Evolutionary conservation across 23 tunicate genomes (phyloP).

Genomic region (Trididemnum clinides): DNA sequence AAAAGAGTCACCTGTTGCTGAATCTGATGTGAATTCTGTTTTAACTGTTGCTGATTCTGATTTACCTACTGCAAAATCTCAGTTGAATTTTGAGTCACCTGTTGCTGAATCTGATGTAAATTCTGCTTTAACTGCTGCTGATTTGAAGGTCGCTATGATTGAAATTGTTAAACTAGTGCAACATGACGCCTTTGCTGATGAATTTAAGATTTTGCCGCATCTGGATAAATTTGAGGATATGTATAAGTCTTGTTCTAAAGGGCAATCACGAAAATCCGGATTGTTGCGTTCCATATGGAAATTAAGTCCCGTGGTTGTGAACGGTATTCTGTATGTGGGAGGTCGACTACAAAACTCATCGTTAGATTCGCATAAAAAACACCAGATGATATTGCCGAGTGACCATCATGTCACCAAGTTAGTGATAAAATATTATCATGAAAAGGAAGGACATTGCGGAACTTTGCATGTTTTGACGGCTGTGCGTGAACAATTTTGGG

Average conservation of each 20-base stretch:
- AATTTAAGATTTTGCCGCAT: neutral
- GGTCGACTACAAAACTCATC: slow-evolving; percentile 6
- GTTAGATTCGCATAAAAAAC: neutral
- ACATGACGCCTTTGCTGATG: neutral
- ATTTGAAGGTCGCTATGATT: neutral
- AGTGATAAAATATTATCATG: neutral
- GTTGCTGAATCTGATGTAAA: neutral
- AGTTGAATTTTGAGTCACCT: too few species aligned
- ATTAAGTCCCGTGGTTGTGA: neutral
- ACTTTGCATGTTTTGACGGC: slow-evolving; percentile 33
- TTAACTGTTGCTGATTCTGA: too few species aligned
- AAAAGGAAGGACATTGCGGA: slow-evolving; percentile 27
- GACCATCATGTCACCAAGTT: neutral
- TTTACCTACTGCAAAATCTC: too few species aligned
- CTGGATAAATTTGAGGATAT: neutral
- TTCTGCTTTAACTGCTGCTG: neutral
- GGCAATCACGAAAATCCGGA: neutral
- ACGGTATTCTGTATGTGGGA: slow-evolving; percentile 23
- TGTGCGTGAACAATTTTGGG: slow-evolving; percentile 13
- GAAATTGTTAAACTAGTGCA: slow-evolving; percentile 1
- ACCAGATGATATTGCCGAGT: slow-evolving; percentile 26
- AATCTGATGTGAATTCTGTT: too few species aligned
- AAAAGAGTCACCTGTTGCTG: too few species aligned
- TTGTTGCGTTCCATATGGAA: neutral
- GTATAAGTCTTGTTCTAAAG: neutral